Evolutionary conservation across 2,888 invertebrate genomes (phyloP).

Genomic region (Scaptomyza reducta): DNA sequence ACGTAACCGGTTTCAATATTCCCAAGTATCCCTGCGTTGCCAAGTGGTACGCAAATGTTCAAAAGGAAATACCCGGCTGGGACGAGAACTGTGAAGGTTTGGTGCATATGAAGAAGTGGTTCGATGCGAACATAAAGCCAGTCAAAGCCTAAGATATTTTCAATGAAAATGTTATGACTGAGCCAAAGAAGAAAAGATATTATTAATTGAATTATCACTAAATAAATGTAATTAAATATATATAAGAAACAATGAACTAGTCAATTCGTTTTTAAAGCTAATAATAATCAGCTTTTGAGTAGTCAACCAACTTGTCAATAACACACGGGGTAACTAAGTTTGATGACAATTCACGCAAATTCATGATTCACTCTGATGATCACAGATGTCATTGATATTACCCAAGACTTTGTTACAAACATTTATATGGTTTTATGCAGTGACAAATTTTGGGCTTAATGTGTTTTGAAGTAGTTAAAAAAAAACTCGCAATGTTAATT

Average conservation of each 20-base stretch:
- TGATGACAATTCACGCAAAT: not conserved
- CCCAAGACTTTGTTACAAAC: too few species aligned
- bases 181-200: not conserved
- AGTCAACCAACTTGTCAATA: not conserved
- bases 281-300: not conserved
- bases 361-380: not conserved
- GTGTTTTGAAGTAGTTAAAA: not conserved
- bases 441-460: not conserved
- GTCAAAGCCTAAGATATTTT: not conserved
- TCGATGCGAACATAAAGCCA: slow-evolving; percentile 18
- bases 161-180: not conserved
- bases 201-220: not conserved
- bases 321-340: not conserved
- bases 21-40: slow-evolving; percentile 88
- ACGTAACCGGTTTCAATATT: slow-evolving; percentile 87
- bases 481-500: too few species aligned
- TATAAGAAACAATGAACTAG: not conserved
- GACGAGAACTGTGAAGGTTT: slow-evolving; percentile 86
- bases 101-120: slow-evolving; percentile 81
- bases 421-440: not conserved
- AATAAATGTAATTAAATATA: not conserved
- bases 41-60: slow-evolving; percentile 87
- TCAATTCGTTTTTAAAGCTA: not conserved
- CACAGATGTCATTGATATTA: not conserved
- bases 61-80: slow-evolving; percentile 86